Evolutionary conservation across 2,888 invertebrate species (phyloP).

Genomic region (Ommatoiulus sabulosus): DNA sequence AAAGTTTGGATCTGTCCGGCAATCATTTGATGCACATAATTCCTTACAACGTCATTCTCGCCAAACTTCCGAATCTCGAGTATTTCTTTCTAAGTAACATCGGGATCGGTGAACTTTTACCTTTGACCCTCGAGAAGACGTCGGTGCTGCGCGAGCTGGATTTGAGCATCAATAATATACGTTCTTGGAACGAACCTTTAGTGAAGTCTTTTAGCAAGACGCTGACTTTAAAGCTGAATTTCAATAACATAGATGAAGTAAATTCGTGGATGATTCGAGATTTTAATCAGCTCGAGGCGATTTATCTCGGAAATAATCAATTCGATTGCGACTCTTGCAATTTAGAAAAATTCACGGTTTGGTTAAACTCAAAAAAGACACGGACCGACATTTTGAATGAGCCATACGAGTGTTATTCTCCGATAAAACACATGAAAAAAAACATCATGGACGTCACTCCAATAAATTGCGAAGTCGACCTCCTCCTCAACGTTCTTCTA

Average conservation of each 20-base stretch:
- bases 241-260: not conserved
- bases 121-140: not conserved
- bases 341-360: not conserved
- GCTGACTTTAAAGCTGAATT: not conserved
- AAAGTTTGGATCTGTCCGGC: not conserved
- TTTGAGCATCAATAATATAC: constrained; percentile 45
- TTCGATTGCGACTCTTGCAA: constrained; percentile 50
- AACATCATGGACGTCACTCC: not conserved
- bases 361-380: not conserved
- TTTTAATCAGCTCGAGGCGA: not conserved
- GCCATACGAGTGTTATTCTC: constrained; percentile 42
- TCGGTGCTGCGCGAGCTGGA: not conserved
- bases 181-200: not conserved
- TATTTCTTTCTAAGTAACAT: not conserved
- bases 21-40: not conserved
- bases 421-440: not conserved
- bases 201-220: not conserved
- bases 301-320: constrained; percentile 32
- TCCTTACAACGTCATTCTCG: not conserved
- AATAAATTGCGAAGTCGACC: not conserved
- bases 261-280: constrained; percentile 23
- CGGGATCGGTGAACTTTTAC: not conserved
- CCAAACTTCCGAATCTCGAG: not conserved
- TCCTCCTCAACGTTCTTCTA: not conserved
- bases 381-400: not conserved